Evolutionary conservation across 2,888 invertebrate genomes (phyloP).

Genomic region (Caradrina clavipalpis): DNA sequence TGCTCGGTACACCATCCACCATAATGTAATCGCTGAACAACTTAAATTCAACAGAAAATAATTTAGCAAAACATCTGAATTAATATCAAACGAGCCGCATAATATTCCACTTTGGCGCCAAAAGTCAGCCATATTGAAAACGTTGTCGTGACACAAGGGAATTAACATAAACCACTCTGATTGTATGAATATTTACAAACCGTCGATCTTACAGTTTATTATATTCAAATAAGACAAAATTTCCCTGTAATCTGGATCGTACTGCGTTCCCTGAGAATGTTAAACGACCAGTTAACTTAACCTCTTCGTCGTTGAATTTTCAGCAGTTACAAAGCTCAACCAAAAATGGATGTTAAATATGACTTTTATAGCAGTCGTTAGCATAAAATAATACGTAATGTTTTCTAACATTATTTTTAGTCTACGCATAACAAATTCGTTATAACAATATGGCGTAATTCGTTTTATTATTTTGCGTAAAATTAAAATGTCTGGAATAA

Average conservation of each 20-base stretch:
- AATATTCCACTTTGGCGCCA: constrained; percentile 62
- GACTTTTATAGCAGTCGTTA: constrained; percentile 54
- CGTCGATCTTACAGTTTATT: constrained; percentile 64
- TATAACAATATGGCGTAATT: constrained; percentile 40
- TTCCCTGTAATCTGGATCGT: constrained; percentile 62
- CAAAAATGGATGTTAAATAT: constrained; percentile 32
- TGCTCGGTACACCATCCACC: constrained; percentile 13
- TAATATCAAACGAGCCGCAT: constrained; percentile 60
- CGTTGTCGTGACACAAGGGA: constrained; percentile 59
- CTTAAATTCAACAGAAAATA: constrained; percentile 42
- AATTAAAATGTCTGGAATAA: constrained; percentile 53
- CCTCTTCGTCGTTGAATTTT: constrained; percentile 7
- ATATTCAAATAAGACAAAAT: constrained; percentile 70
- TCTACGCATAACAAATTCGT: constrained; percentile 52
- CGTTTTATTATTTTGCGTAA: constrained; percentile 53
- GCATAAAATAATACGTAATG: constrained; percentile 60
- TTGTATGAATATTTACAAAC: constrained; percentile 70
- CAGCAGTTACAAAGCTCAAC: constrained; percentile 28
- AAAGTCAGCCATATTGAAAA: constrained; percentile 67
- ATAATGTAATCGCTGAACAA: constrained; percentile 12
- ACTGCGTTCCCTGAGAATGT: constrained; percentile 50
- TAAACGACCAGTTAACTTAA: constrained; percentile 43
- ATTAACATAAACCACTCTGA: constrained; percentile 67
- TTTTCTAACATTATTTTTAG: constrained; percentile 57
- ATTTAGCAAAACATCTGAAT: constrained; percentile 50